Conservation (phyloP, 2,888 invertebrate species). For the Lithophane leautieri region DNA sequence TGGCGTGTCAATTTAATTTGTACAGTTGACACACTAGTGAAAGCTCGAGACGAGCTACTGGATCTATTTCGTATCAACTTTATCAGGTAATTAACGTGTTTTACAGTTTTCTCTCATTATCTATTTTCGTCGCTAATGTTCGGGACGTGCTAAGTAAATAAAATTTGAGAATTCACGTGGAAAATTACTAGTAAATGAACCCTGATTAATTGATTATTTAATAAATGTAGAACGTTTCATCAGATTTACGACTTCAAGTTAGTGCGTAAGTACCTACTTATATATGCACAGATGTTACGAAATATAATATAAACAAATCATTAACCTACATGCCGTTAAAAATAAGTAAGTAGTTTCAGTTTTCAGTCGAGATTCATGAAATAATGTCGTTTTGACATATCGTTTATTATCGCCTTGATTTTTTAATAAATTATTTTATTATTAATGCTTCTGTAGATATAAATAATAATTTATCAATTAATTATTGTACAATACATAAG, state of each 20-base stretch:
- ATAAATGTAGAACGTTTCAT: neutral
- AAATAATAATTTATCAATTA: neutral
- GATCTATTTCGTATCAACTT: conserved; percentile 47
- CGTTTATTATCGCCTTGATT: neutral
- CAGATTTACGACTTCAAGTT: neutral
- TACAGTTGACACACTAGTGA: conserved; percentile 73
- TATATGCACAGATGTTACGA: conserved; percentile 2
- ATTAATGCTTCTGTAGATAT: neutral
- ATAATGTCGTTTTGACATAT: no score
- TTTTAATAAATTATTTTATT: neutral
- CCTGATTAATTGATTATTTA: neutral
- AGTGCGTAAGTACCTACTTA: neutral
- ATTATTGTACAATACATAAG: neutral
- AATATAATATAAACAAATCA: neutral
- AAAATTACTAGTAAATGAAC: neutral
- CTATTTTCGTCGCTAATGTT: neutral
- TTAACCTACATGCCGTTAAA: neutral
- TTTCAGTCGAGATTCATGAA: neutral
- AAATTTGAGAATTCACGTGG: neutral
- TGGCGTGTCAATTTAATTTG: conserved; percentile 86
- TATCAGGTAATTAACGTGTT: conserved; percentile 44
- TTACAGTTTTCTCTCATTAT: conserved; percentile 20
- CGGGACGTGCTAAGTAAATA: neutral
- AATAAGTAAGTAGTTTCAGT: neutral
- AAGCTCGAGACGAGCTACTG: conserved; percentile 62